Base-by-base conservation (phyloP, 2,888 invertebrate genomes). In the Melanchra persicariae region DNA sequence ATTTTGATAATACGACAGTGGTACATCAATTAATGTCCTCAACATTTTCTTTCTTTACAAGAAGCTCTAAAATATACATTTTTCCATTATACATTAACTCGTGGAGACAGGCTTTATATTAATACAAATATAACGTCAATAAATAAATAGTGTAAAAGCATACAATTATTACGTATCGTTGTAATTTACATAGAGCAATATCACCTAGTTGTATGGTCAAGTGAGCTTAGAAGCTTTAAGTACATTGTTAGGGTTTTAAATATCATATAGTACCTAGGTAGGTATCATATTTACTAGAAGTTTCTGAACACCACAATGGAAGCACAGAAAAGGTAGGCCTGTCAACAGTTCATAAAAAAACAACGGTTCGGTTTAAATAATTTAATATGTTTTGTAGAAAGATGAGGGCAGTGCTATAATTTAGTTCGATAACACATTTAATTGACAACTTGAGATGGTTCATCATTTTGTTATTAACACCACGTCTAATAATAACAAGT, bases 121-220 rank as follows among this genome's bases (percentile, higher is more conserved):
- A 89, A 89, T 91, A 90, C 88, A 90, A 92, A 90, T 91, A 90
- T 92, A 93, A 91, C 92, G 90, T 92, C 91, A 93, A 93, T 93
- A 93, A 93, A 93, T 93, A 93, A 91, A 93, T 93, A 89, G 90
- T 92, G 89, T 91, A 92, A 91, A 92, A 92, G 91, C 90, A 90
- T 90, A 37, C 10, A 90, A 88, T 91, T 88, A 88, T 90, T 91
- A 91, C 88, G 87, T 85, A 87, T 86, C 80, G 82, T 85, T 81
- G 51, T 63, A 83, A 85, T 87, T 84, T 87, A 87, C 85, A 87
- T 67, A 68, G 68, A 49, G 12, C 22, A n/a, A 61, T 70, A 64
- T 76, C 37, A 66, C 65, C 43, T 58, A 66, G 51, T 45, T 22
- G 30, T 49, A 71, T 68, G 17, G 55, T 43, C 52, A 58, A 49